phyloP scores from a whole-genome alignment of 2,888 invertebrate species.

The Folsomia candida region DNA sequence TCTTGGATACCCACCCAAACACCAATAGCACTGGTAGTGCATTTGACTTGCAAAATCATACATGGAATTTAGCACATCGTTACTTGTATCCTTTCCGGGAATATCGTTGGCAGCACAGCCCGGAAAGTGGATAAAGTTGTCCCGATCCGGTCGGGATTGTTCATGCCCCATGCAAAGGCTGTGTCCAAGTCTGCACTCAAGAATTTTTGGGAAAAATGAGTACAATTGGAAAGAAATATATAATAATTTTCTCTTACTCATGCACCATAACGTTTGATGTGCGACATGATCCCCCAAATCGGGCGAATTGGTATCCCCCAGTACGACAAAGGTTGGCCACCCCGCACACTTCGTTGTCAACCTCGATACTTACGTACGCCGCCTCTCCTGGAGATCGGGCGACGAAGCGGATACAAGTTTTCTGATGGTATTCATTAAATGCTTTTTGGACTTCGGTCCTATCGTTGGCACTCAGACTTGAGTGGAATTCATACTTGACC shows the following conservation, averaged over 20 bases:
- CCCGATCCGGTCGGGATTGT: neutral
- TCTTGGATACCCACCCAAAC: neutral
- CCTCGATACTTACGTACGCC: neutral
- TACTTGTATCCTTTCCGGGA: neutral
- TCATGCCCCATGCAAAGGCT: slow-evolving; percentile 3
- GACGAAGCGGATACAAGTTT: neutral
- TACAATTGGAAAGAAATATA: neutral
- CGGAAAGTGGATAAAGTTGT: neutral
- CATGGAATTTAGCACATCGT: neutral
- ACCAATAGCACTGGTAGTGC: neutral
- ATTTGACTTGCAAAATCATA: neutral
- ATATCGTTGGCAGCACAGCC: neutral
- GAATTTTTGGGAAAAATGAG: no score
- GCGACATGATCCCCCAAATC: neutral
- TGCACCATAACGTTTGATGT: neutral
- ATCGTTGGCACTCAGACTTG: neutral
- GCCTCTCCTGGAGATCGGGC: neutral
- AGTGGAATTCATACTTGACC: neutral
- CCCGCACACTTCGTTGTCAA: neutral
- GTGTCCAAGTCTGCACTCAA: slow-evolving; percentile 3
- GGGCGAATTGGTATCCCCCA: neutral
- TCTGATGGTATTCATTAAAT: neutral
- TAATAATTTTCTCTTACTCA: neutral
- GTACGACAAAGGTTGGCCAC: neutral
- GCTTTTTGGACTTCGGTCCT: neutral